Evolutionary conservation across 2,113 vertebrate genomes (phyloP), one percentile per base, ranked within the genome.

Genomic region (Pterophyllum scalare): DNA sequence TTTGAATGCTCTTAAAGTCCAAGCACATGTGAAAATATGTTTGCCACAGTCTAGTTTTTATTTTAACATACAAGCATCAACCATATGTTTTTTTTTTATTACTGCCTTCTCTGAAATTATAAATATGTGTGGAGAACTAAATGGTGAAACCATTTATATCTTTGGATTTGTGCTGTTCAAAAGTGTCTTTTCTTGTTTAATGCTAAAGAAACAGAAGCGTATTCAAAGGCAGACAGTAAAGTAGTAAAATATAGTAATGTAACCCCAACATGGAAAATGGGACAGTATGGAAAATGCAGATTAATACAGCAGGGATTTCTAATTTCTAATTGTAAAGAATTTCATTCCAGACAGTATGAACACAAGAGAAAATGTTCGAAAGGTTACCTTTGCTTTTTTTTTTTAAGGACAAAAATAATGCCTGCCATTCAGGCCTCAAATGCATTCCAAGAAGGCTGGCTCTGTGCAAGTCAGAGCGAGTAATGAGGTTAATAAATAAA

Each of bases 281-380:
- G 24, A 70, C 40, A 70, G 24, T 70, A 70, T 70, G 43, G 43
- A 70, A 70, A 52, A 70, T 52, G 43, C 20, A 70, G 49, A 70
- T 31, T 52, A 70, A 70, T 52, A 70, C 43, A 70, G 65, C 24
- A 52, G 43, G 24, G 49, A 26, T 31, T 31, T 52, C 24, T 28
- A 3, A 70, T 13, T 70, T 70, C 46, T 24, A 70, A 43, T 13
- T 52, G 15, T 70, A 20, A 15, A 70, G 24, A 28, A 70, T 52
- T 46, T 70, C 43, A 70, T 49, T 70, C 65, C 15, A 28, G 26
- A 70, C 24, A 20, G 15, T 70, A 19, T 70, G 64, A 70, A 70
- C 40, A 28, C 24, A 67, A 46, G 9, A 70, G 19, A 67, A 19
- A 49, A 70, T 70, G 40, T 49, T 70, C 46, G 22, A 46, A 22